Evolutionary conservation across 2,113 vertebrate species (phyloP), one percentile per base, ranked within the genome.

Genomic region (Canis aureus): DNA sequence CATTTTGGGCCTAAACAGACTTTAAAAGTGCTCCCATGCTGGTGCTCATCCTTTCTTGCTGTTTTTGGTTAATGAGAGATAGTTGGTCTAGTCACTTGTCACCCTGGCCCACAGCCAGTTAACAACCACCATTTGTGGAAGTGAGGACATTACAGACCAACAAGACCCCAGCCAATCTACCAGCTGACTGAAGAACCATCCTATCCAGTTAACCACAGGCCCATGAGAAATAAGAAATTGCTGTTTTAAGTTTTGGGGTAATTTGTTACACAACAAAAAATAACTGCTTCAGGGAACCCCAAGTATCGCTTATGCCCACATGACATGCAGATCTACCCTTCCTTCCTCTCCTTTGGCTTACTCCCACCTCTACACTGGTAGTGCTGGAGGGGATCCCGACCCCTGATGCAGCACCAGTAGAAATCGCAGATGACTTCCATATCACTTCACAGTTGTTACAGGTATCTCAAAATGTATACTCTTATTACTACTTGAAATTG

Each of bases 401-500:
- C 8, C 23, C 22, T 83, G 22, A 49, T 29, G 11, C 27, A 11
- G 29, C 53, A 94, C 13, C 35, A 71, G 53, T 8, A 79, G 66
- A 95, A 73, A 69, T 29, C 29, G 66, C 35, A 87, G 51, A 43
- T 7, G 4, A 79, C 73, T 89, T 95, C 11, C 13, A 43, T 29
- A 49, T 35, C 23, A 69, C 3, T 82, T 92, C 67, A 43, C 0
- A 51, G 19, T 60, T 55, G 29, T 43, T 88, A 27, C 12, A 89
- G 27, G 79, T 35, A 49, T 78, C 25, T 90, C 74, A 67, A 78
- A 89, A 93, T 84, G 35, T 43, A 43, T 81, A 86, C 59, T 94
- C 25, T 96, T 15, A 43, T 38, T 22, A 97, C 35, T 11, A 71
- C 29, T 90, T 74, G 71, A 96, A 97, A 84, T 62, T 60, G 73